Base-by-base conservation (phyloP, 1,140 invertebrate genomes). In the Ooceraea biroi region DNA sequence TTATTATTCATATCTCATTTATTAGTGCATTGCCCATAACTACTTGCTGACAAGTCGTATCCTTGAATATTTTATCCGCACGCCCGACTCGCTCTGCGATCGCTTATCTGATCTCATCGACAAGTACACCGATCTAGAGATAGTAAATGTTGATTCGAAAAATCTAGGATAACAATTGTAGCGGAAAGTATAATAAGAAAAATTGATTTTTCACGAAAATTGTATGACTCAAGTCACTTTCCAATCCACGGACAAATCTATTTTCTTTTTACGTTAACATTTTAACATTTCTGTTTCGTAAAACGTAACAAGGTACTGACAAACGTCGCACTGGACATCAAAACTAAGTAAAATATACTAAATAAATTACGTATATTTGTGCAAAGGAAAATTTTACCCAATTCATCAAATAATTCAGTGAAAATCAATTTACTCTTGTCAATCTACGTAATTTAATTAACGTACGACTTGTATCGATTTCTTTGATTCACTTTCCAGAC, bases 41-140 rank as follows among this genome's bases (percentile, higher is more conserved):
- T 82, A 30, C 68, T 57, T 46, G 12, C 12, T 19, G 25, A 76
- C 61, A 48, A 66, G 25, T 46, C 61, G 61, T 12, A 48, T 30
- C 4, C 27, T 19, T 83, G 82, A 78, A 83, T 83, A 83, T 83
- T 83, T 83, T 48, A 83, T 83, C 27, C 55, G 14, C 36, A 3
- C 30, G 4, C 19, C 69, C 22, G 36, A 41, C 25, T 69, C 25
- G 12, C 30, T 44, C 25, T 44, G n/a, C 3, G 10, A 57, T 5
- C 17, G 17, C 17, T 78, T 78, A 78, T 69, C 76, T 69, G 12
- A 25, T 30, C 14, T 19, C 19, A 78, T 78, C 36, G 3, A 5
- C 48, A 44, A 78, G 55, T 68, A 50, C 8, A 63, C 30, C n/a
- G 50, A 57, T 69, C 17, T n/a, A 57, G 25, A 30, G 50, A 69